phyloP scores from a whole-genome alignment of 2,113 vertebrate genomes.

The Anser brachyrhynchus region DNA sequence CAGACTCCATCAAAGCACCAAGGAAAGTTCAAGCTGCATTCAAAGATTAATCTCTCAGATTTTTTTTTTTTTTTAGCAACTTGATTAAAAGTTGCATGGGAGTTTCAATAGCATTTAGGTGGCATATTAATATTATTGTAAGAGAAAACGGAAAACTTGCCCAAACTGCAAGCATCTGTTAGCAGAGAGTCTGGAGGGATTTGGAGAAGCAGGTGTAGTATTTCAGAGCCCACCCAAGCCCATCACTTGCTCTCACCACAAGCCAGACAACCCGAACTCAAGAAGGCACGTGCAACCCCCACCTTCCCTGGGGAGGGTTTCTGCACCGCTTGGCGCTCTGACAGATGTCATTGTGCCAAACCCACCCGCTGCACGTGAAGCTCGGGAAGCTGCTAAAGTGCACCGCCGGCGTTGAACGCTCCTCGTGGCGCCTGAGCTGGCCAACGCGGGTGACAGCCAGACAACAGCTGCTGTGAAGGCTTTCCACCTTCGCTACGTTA shows the following conservation, averaged over 20 bases:
- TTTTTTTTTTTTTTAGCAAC: background rate
- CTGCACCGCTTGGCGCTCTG: accelerated
- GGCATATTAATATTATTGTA: accelerated
- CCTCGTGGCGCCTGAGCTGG: accelerated
- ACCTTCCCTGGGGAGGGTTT: background rate
- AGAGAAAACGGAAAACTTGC: background rate
- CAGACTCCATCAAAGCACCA: background rate
- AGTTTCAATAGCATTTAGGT: background rate
- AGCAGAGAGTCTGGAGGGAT: background rate
- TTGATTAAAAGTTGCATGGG: accelerated
- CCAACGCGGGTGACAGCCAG: background rate
- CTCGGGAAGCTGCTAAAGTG: background rate
- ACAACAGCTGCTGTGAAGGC: background rate
- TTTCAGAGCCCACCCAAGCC: background rate
- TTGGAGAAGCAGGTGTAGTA: background rate
- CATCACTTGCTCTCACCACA: background rate
- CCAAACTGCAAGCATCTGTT: background rate
- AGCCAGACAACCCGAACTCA: accelerated
- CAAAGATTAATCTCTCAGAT: background rate
- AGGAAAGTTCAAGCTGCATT: background rate
- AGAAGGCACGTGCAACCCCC: background rate
- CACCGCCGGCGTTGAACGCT: background rate
- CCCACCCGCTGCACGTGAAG: accelerated
- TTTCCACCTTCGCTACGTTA: background rate
- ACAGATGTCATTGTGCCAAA: accelerated